phyloP scores from a whole-genome alignment of 2,888 invertebrate species.

The Drosophila hamatofila region DNA sequence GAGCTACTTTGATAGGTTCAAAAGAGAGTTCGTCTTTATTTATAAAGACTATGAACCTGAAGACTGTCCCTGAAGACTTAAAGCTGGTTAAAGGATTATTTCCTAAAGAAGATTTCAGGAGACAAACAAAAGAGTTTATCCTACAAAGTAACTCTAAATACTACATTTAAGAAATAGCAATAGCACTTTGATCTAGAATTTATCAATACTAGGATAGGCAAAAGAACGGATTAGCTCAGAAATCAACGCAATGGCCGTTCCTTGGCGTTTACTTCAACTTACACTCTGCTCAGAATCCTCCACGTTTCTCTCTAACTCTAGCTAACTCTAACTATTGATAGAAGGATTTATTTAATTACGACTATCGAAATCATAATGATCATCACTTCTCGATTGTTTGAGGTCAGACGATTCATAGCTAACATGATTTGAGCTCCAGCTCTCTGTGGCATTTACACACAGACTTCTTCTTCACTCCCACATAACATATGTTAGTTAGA shows the following conservation, averaged over 20 bases:
- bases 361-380: neutral
- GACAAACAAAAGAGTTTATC: neutral
- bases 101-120: too few species aligned
- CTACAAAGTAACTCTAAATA: neutral
- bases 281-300: too few species aligned
- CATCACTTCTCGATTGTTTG: neutral
- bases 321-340: too few species aligned
- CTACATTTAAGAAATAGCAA: neutral
- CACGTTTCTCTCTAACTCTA: too few species aligned
- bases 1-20: neutral
- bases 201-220: neutral
- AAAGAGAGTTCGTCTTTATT: too few species aligned
- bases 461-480: neutral
- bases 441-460: neutral
- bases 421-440: neutral
- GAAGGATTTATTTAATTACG: neutral
- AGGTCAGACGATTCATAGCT: neutral
- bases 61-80: too few species aligned
- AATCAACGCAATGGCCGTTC: neutral
- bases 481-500: neutral
- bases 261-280: neutral
- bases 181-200: too few species aligned
- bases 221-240: neutral
- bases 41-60: too few species aligned
- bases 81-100: neutral